phyloP scores from a whole-genome alignment of 2,113 vertebrate species.

The Centropus bengalensis region DNA sequence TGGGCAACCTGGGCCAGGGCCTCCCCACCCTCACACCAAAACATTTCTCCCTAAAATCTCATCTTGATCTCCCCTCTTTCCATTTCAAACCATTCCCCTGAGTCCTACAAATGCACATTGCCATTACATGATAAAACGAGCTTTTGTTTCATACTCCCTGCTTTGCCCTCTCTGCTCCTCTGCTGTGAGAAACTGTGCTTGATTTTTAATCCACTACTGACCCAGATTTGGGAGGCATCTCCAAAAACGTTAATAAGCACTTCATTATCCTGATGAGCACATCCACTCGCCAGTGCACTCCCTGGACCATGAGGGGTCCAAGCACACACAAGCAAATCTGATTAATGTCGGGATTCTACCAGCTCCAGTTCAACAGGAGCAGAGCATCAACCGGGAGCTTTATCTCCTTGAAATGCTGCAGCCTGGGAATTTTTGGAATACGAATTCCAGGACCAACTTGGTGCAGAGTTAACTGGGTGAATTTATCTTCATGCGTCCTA shows the following conservation, averaged over 20 bases:
- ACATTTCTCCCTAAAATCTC: no score
- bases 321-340: not conserved
- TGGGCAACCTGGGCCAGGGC: no score
- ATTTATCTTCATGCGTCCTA: not conserved
- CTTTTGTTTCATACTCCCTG: not conserved
- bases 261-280: not conserved
- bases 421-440: not conserved
- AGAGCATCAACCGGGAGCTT: not conserved
- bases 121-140: not conserved
- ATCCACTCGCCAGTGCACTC: not conserved
- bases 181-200: not conserved
- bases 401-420: not conserved
- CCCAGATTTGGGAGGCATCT: not conserved
- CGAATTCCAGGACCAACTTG: not conserved
- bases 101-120: not conserved
- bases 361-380: conserved; percentile 13
- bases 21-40: no score
- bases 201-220: not conserved
- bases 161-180: not conserved
- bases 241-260: not conserved
- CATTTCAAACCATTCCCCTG: no score
- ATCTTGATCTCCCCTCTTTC: no score
- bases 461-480: not conserved
- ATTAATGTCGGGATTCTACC: not conserved
- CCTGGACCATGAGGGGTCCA: not conserved